Evolutionary conservation across 2,113 vertebrate species (phyloP), one percentile per base, ranked within the genome.

Genomic region (Odobenus rosmarus): DNA sequence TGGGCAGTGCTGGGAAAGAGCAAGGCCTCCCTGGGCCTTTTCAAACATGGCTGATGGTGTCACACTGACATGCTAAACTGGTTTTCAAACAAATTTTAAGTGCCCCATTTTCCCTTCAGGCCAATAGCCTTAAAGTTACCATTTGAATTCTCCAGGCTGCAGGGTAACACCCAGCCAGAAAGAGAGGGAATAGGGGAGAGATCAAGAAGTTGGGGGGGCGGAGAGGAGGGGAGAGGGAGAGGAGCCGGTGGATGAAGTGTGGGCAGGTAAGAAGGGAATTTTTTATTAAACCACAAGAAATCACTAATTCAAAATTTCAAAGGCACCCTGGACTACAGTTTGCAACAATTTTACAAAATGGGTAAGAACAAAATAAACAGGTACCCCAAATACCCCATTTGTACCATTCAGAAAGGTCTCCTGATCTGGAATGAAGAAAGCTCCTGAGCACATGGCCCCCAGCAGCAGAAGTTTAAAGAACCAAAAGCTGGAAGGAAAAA

Each of bases 381-480:
- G 62, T 36, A 36, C 14, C 81, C 67, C 36, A 46, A 77, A 62
- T 19, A 53, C 72, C 84, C 90, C 10, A 33, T 36, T 3, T 42
- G 0, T 99, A 99, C 99, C 99, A 98, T 99, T 98, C 83, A 99
- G 99, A 98, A 99, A 99, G 71, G 98, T 99, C 76, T 99, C 99
- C 98, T 99, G 98, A 51, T 99, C 98, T 0, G 99, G 99, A 93
- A 99, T 98, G 98, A 99, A 99, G 99, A 99, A 99, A 5, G 99
- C 99, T 97, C 99, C 99, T 51, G 99, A 99, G 93, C 99, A 99
- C 99, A 99, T 99, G 31, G 98, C 99, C 87, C 98, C 99, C 98
- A 99, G 97, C 92, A 99, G 94, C 94, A 99, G 69, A 92, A 99
- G 99, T 98, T 99, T 99, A 97, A 99, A 93, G 88, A 99, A 99